Percentiles rank a stretch among this genome's conserved stretches.
phyloP scores from a whole-genome alignment of 1,140 invertebrate species.

The Dryas iulia region DNA sequence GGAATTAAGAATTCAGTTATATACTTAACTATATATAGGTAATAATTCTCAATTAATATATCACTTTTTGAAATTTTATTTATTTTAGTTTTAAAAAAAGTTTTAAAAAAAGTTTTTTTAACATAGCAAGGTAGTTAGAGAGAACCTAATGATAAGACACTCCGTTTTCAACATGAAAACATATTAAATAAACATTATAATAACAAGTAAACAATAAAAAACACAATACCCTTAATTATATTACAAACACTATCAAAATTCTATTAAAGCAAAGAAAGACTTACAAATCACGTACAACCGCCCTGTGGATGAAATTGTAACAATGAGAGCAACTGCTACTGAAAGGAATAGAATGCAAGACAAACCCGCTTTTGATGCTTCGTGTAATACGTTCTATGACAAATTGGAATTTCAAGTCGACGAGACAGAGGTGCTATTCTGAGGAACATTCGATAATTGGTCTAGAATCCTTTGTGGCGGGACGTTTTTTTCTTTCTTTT shows the following conservation, averaged over 20 bases:
- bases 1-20: no score
- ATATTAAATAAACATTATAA: no score
- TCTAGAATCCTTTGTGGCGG: constrained; percentile 24
- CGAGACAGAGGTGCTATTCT: constrained; percentile 32
- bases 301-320: constrained; percentile 51
- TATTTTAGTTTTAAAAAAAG: no score
- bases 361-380: constrained; percentile 45
- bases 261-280: constrained; percentile 26
- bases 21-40: no score
- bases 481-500: constrained; percentile 8
- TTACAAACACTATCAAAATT: constrained; percentile 28
- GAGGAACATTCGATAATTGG: constrained; percentile 33
- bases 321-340: constrained; percentile 43
- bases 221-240: no score
- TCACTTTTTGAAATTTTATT: no score
- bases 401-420: constrained; percentile 36
- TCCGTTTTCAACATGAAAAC: no score
- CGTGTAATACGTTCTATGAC: constrained; percentile 51
- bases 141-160: no score
- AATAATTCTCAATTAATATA: no score
- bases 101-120: no score
- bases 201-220: no score
- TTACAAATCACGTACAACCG: constrained; percentile 25
- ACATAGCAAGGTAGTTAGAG: no score
- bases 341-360: constrained; percentile 43